A percentile compares a stretch with the other conserved stretches of the same genome.
These are phyloP conservation scores for Mixornis gularis DNA, from an alignment of 2,113 vertebrate genomes.

Conservation along the genomic window DNA sequence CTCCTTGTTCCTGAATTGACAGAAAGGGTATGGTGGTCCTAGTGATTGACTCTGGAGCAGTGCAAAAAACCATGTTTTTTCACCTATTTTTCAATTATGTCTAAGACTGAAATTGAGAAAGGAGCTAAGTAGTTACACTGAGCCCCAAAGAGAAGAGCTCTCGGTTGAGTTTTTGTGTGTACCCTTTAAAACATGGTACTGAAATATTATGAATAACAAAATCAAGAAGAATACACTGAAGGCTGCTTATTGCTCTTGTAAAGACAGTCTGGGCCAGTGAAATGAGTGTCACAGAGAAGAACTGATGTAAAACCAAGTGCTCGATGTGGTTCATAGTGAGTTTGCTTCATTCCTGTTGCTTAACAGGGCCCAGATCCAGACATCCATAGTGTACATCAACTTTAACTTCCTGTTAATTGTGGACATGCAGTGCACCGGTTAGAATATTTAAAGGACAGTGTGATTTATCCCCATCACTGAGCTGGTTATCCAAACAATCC, in stretches of 20 bases:
- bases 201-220: neutral
- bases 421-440: neutral
- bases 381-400: conserved; percentile 2
- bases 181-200: neutral
- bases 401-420: conserved; percentile 40
- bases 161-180: neutral
- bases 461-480: neutral
- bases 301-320: neutral
- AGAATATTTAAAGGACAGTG: neutral
- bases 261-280: neutral
- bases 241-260: neutral
- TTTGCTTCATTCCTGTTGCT: conserved; percentile 6
- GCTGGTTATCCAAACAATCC: neutral
- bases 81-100: neutral
- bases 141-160: neutral
- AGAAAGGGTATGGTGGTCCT: neutral
- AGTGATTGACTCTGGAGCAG: neutral
- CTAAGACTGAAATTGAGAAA: neutral
- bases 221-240: neutral
- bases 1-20: neutral
- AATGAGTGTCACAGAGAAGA: neutral
- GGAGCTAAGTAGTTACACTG: neutral
- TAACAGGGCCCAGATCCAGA: conserved; percentile 28
- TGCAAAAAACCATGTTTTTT: neutral
- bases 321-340: neutral